Conservation (phyloP, 2,113 vertebrate genomes). For the Alosa alosa region DNA sequence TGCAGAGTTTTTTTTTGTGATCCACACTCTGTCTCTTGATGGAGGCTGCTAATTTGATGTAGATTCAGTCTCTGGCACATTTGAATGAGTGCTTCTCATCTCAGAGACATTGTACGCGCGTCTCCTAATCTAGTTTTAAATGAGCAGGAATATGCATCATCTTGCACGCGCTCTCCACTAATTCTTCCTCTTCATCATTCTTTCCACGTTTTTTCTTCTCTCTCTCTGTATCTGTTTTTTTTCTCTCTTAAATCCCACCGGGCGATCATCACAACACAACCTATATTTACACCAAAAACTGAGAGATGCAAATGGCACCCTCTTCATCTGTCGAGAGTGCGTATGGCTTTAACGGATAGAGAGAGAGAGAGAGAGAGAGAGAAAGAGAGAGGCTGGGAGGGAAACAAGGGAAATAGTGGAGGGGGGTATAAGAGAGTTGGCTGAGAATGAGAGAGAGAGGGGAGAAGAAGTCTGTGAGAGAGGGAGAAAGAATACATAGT, state of each 20-base stretch:
- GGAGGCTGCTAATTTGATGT: conserved; percentile 9
- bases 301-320: neutral
- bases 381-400: neutral
- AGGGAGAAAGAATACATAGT: no score
- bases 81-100: conserved; percentile 9
- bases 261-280: neutral
- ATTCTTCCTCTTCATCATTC: neutral
- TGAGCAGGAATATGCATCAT: conserved; percentile 9
- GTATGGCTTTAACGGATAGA: neutral
- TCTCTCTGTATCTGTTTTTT: neutral
- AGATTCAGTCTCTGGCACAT: conserved; percentile 1
- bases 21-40: neutral
- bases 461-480: no score
- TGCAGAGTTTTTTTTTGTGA: neutral
- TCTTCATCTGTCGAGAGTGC: neutral
- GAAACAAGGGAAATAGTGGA: neutral
- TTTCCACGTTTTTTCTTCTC: neutral
- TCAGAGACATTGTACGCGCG: neutral
- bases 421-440: no score
- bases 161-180: neutral
- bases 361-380: neutral
- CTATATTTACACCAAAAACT: neutral
- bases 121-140: conserved; percentile 12
- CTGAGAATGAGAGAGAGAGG: no score
- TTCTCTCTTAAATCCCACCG: neutral